Base-by-base conservation (phyloP, 2,113 vertebrate genomes). In the Hiodon tergisus region DNA sequence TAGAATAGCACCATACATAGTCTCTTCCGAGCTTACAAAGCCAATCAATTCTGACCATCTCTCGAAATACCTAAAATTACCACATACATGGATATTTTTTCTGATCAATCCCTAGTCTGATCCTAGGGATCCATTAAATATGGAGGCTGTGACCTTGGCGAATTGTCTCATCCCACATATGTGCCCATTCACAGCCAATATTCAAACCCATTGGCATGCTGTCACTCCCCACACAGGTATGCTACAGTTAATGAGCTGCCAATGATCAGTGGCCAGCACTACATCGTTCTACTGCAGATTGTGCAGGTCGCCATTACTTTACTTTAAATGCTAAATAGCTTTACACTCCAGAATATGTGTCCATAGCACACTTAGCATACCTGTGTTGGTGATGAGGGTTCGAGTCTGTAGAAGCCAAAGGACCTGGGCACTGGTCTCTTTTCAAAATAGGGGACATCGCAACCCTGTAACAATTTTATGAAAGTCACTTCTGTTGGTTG, bases 301-400 rank as follows among this genome's bases (percentile, higher is more conserved):
- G 31, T 31, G 31, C 31, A 31, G 31, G 31, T 31, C 31, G 31
- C 31, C 31, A 31, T 31, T 31, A 31, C 31, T 31, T 31, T 31
- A 31, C 31, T 31, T 31, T 31, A 31, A 31, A 31, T 31, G 31
- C 31, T 31, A 31, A 31, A 51, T 50, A 14, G 14, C 13, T 69
- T 51, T 48, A 48, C 16, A 3, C 7, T 63, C 4, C 16, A 55
- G 16, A 7, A 8, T 31, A 8, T 31, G 13, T 16, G 10, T 69
- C 51, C 67, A 47, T 6, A 4, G 4, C 9, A 4, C 51, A 14
- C 16, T 5, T 6, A 48, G 31, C 7, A 2, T 82, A 92, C 91
- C 90, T 91, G 91, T 78, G 90, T 92, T 7, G 91, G 91, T 1
- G 91, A 92, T 73, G 89, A 90, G 67, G 91, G 91, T 82, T 91